A percentile compares a stretch with the other conserved stretches of the same genome.
Conservation (phyloP, 2,797 vertebrate genomes). For the Semotilus atromaculatus region DNA sequence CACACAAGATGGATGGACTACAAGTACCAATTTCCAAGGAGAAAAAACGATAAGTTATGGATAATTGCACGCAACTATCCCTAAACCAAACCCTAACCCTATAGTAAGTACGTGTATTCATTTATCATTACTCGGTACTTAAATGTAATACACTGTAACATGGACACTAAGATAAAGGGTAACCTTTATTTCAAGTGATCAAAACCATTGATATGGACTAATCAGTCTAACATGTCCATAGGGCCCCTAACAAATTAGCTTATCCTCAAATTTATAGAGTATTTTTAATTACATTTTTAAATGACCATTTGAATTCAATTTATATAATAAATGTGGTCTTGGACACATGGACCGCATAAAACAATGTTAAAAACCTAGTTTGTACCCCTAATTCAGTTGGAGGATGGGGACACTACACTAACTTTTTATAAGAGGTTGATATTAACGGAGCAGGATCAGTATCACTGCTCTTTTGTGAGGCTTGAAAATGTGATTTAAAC, state of each 20-base stretch:
- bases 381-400: background rate
- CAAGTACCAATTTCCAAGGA: background rate
- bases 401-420: background rate
- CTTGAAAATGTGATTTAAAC: slow-evolving; percentile 23
- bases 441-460: slow-evolving; percentile 1
- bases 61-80: background rate
- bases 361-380: background rate
- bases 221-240: background rate
- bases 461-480: background rate
- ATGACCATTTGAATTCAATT: too few relatives aligned
- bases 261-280: too few relatives aligned
- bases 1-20: too few relatives aligned
- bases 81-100: background rate
- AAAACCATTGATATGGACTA: background rate
- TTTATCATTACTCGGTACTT: background rate
- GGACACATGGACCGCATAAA: background rate
- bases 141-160: background rate
- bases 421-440: background rate
- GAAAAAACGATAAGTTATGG: background rate
- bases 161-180: background rate
- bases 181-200: background rate
- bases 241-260: background rate
- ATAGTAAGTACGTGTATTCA: background rate
- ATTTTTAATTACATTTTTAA: background rate
- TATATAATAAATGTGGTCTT: background rate